Percentiles rank a stretch among this genome's conserved stretches.
phyloP scores from a whole-genome alignment of 1,140 invertebrate species.

The Hyposmocoma kahamanoa region DNA sequence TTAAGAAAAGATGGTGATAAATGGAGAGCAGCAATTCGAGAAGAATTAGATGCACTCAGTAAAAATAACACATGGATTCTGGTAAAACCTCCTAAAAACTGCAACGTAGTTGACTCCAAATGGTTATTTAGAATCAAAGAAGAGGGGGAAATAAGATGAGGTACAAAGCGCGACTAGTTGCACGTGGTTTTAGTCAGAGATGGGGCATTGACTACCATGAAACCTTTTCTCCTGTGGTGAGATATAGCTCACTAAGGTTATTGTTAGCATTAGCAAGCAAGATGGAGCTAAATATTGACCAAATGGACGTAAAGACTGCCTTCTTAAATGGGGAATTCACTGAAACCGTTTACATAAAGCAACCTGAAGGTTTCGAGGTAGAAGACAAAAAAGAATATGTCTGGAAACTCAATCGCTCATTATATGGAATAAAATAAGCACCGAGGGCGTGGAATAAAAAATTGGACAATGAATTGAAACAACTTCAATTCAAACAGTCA shows the following conservation, averaged over 20 bases:
- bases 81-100: slow-evolving; percentile 24
- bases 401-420: slow-evolving; percentile 19
- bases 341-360: slow-evolving; percentile 48
- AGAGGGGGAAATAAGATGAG: slow-evolving; percentile 25
- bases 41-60: slow-evolving; percentile 18
- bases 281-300: slow-evolving; percentile 24
- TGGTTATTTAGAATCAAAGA: slow-evolving; percentile 57
- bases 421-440: slow-evolving; percentile 29
- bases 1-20: slow-evolving; percentile 6
- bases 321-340: slow-evolving; percentile 58
- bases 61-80: slow-evolving; percentile 41
- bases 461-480: slow-evolving; percentile 20
- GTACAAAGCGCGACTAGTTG: slow-evolving; percentile 61
- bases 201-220: slow-evolving; percentile 16
- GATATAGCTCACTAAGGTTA: slow-evolving; percentile 38
- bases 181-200: slow-evolving; percentile 46
- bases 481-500: slow-evolving; percentile 15
- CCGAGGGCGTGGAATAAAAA: slow-evolving; percentile 21
- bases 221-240: slow-evolving; percentile 42
- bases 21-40: slow-evolving; percentile 9
- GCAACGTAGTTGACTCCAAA: slow-evolving; percentile 28
- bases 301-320: slow-evolving; percentile 37
- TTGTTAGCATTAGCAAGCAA: slow-evolving; percentile 43
- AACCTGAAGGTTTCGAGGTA: slow-evolving; percentile 10
- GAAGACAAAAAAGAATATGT: slow-evolving; percentile 11